phyloP scores from a whole-genome alignment of 2,797 vertebrate species.

The Sebastes glaucus region DNA sequence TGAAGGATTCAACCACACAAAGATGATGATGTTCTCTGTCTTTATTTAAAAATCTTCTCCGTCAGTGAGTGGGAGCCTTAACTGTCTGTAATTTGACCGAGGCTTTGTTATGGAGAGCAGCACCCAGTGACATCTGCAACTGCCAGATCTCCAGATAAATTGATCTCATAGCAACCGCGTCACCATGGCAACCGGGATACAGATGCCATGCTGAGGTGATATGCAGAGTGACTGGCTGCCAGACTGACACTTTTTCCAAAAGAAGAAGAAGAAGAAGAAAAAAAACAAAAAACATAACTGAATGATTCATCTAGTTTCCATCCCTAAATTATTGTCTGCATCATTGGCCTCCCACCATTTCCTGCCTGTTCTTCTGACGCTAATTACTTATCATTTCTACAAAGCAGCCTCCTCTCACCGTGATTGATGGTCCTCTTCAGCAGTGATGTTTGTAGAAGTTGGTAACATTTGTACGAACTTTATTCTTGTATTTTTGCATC shows the following conservation, averaged over 20 bases:
- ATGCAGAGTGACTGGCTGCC: constrained; percentile 71
- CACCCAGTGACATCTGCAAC: constrained; percentile 74
- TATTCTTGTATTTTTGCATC: background rate
- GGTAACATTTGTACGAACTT: background rate
- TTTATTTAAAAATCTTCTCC: background rate
- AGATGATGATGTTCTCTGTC: background rate
- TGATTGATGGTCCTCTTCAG: background rate
- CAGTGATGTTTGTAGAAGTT: background rate
- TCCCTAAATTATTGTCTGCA: constrained; percentile 50
- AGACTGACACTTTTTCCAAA: constrained; percentile 61
- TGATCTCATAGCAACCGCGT: constrained; percentile 84
- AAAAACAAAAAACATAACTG: constrained; percentile 23
- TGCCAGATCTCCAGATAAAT: constrained; percentile 79
- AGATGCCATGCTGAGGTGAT: constrained; percentile 79
- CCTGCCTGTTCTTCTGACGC: constrained; percentile 30
- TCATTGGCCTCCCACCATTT: constrained; percentile 40
- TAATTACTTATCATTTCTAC: constrained; percentile 38
- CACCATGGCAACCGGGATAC: constrained; percentile 78
- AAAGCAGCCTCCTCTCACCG: constrained; percentile 15
- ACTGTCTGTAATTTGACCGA: constrained; percentile 60
- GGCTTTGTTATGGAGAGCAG: constrained; percentile 63
- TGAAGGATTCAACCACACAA: background rate
- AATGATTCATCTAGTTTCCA: constrained; percentile 75
- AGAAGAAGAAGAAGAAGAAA: background rate
- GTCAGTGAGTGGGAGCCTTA: constrained; percentile 6